Evolutionary conservation across 2,113 vertebrate genomes (phyloP), one percentile per base, ranked within the genome.

Genomic region (Podarcis muralis): DNA sequence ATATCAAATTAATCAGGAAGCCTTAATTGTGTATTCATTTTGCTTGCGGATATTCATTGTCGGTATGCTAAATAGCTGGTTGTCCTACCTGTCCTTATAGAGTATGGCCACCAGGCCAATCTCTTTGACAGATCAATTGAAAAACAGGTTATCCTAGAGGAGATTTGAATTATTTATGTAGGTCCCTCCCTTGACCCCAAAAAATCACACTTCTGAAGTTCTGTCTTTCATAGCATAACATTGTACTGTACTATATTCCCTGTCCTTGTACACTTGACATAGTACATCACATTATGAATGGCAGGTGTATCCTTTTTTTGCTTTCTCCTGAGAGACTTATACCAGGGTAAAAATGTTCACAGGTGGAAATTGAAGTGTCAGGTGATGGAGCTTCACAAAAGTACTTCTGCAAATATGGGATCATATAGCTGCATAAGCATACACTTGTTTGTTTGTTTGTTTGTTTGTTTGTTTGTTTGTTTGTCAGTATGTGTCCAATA

Each of bases 11-110:
- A 93, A 94, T 93, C 86, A 88, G 86, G 87, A 89, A 90, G 81
- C 90, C 95, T 93, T 95, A 95, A 93, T 89, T 95, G 89, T 89
- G 90, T 89, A 94, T 95, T 94, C 91, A 90, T 77, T 80, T 35
- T 88, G 84, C 81, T 83, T 95, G 88, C 72, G 0, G 75, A 84
- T 83, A 35, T 88, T 91, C 94, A 86, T 20, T 90, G 89, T 87
- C 92, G 90, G 81, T 94, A 85, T 92, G 85, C 89, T 95, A 94
- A 95, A 93, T 92, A 94, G 92, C 71, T 90, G 90, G 90, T 82
- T 86, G 91, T 95, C 93, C 93, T 94, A 93, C 93, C 91, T 92
- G 89, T 89, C 95, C 90, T 96, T 93, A 91, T 11, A 15, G 81
- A 93, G 53, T 57, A 92, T 25, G 57, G 83, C 90, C 92, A 86